Conservation (phyloP, 2,888 invertebrate species). For the Copidosoma aretas region DNA sequence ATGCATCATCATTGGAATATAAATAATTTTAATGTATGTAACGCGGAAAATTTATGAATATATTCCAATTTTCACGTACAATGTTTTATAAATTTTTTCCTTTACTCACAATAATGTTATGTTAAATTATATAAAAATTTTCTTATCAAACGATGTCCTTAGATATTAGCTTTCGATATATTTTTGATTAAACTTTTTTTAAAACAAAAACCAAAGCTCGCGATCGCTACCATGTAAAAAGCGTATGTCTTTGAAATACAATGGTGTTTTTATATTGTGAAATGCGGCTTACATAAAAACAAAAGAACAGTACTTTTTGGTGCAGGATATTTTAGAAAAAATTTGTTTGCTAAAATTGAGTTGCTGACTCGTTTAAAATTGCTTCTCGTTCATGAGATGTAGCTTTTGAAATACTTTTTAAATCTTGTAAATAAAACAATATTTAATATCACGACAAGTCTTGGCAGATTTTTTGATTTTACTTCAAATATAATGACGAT, state of each 20-base stretch:
- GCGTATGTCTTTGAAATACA: slow-evolving; percentile 24
- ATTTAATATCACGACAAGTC: slow-evolving; percentile 40
- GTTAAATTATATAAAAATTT: slow-evolving; percentile 28
- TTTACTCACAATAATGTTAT: slow-evolving; percentile 25
- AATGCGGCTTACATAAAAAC: slow-evolving; percentile 38
- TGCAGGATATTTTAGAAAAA: slow-evolving; percentile 32
- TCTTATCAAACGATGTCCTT: slow-evolving; percentile 32
- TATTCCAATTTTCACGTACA: slow-evolving; percentile 24
- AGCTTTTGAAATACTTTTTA: slow-evolving; percentile 41
- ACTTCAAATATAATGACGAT: too few relatives aligned
- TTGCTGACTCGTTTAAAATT: slow-evolving; percentile 38
- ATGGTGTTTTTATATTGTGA: slow-evolving; percentile 35
- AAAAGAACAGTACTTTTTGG: slow-evolving; percentile 27
- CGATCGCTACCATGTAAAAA: slow-evolving; percentile 18
- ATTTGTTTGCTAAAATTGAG: slow-evolving; percentile 30
- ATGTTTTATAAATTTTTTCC: slow-evolving; percentile 28
- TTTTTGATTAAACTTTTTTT: slow-evolving; percentile 25
- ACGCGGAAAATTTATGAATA: slow-evolving; percentile 12
- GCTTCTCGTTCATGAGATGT: slow-evolving; percentile 32
- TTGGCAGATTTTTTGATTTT: slow-evolving; percentile 23
- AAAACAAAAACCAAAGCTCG: slow-evolving; percentile 23
- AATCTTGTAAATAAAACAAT: slow-evolving; percentile 42
- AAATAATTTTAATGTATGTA: slow-evolving; percentile 24
- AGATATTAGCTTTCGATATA: slow-evolving; percentile 33
- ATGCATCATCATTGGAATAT: slow-evolving; percentile 20